phyloP scores from a whole-genome alignment of 2,113 vertebrate species.

The Galemys pyrenaicus region DNA sequence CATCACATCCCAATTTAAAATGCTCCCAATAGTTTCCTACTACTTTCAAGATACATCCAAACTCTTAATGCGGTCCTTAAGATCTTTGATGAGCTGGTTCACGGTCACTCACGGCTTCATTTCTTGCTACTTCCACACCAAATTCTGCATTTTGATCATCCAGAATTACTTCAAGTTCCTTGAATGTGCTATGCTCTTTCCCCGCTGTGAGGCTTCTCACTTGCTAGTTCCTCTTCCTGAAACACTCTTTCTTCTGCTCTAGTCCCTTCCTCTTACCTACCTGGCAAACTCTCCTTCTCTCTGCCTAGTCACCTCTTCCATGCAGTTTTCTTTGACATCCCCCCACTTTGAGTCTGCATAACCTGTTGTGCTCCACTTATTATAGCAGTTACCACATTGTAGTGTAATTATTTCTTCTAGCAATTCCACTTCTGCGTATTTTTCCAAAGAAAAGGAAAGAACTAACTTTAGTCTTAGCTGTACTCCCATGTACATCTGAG shows the following conservation, averaged over 20 bases:
- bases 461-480: too few relatives aligned
- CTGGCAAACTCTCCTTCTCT: not conserved
- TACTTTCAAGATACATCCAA: not conserved
- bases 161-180: too few relatives aligned
- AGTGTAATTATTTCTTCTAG: not conserved
- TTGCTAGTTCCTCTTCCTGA: not conserved
- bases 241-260: not conserved
- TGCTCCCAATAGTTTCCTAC: not conserved
- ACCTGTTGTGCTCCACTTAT: not conserved
- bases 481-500: too few relatives aligned
- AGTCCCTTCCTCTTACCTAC: not conserved
- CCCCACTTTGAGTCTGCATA: not conserved
- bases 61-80: not conserved
- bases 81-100: not conserved
- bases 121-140: not conserved
- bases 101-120: not conserved
- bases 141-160: not conserved
- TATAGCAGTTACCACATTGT: not conserved
- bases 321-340: not conserved
- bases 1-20: not conserved
- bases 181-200: not conserved
- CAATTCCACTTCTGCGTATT: too few relatives aligned
- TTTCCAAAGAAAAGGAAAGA: too few relatives aligned
- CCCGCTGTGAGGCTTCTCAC: not conserved
- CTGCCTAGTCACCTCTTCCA: not conserved